Evolutionary conservation across 2,797 vertebrate species (phyloP).

Genomic region (Pipistrellus pygmaeus): DNA sequence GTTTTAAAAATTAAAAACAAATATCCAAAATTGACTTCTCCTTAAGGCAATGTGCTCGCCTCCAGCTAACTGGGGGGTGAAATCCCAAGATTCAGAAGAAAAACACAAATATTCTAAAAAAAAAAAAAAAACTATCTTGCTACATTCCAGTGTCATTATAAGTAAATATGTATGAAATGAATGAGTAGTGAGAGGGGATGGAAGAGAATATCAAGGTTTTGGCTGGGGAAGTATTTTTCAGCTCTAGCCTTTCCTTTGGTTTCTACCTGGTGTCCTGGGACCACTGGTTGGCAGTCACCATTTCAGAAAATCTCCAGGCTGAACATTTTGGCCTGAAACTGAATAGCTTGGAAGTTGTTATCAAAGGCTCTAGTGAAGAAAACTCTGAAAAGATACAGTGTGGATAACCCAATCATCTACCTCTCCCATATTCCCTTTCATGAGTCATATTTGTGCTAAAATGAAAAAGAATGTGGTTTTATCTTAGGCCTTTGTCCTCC

Average conservation of each 20-base stretch:
- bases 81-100: conserved; percentile 66
- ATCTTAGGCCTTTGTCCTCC: neutral
- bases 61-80: conserved; percentile 58
- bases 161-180: conserved; percentile 25
- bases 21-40: conserved; percentile 70
- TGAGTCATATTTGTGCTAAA: neutral
- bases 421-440: neutral
- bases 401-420: too few species aligned
- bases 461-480: neutral
- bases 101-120: conserved; percentile 58
- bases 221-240: neutral
- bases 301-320: conserved; percentile 15
- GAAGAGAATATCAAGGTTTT: neutral
- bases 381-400: neutral
- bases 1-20: conserved; percentile 77
- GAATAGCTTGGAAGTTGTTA: neutral
- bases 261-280: neutral
- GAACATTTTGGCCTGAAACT: neutral
- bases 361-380: neutral
- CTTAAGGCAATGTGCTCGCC: conserved; percentile 75
- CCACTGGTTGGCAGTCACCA: neutral
- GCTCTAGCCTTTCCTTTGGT: neutral
- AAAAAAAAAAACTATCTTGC: conserved; percentile 19
- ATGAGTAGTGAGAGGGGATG: neutral
- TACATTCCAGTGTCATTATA: neutral